Percentiles rank a stretch among this genome's conserved stretches.
These are phyloP conservation scores for Melieria omissa DNA, from an alignment of 2,888 invertebrate species.

Conservation along the genomic window DNA sequence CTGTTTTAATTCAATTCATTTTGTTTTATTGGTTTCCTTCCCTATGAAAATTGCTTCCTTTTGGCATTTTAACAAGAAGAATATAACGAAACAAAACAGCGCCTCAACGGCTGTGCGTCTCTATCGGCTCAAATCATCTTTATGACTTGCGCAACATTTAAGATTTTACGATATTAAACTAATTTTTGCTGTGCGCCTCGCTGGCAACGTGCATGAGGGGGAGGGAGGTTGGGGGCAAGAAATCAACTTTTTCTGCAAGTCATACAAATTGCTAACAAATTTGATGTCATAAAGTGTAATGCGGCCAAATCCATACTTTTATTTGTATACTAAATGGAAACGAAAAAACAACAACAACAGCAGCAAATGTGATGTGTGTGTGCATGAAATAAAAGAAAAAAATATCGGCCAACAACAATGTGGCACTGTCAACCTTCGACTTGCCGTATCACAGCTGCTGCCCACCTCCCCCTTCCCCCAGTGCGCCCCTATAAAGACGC, in stretches of 20 bases:
- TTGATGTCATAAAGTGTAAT: constrained; percentile 46
- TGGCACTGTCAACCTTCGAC: constrained; percentile 14
- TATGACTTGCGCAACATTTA: constrained; percentile 33
- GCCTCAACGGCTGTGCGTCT: neutral
- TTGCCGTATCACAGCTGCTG: neutral
- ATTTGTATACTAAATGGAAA: constrained; percentile 35
- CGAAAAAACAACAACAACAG: constrained; percentile 14
- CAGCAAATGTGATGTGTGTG: constrained; percentile 26
- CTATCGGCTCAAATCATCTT: constrained; percentile 13
- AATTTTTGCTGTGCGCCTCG: constrained; percentile 27
- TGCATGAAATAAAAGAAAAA: constrained; percentile 43
- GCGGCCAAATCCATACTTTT: constrained; percentile 47
- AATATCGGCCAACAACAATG: constrained; percentile 36
- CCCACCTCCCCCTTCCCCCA: no score
- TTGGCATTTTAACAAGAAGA: constrained; percentile 19
- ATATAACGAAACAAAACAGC: neutral
- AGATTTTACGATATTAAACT: constrained; percentile 42
- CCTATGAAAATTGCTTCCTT: neutral
- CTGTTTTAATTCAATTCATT: no score
- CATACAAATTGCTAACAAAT: constrained; percentile 53
- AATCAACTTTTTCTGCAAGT: constrained; percentile 39
- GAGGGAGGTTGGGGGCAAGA: no score
- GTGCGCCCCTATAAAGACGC: neutral
- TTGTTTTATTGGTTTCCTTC: no score
- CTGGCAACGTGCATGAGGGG: neutral